Evolutionary conservation across 2,113 vertebrate species (phyloP).

Genomic region (Lophius piscatorius): DNA sequence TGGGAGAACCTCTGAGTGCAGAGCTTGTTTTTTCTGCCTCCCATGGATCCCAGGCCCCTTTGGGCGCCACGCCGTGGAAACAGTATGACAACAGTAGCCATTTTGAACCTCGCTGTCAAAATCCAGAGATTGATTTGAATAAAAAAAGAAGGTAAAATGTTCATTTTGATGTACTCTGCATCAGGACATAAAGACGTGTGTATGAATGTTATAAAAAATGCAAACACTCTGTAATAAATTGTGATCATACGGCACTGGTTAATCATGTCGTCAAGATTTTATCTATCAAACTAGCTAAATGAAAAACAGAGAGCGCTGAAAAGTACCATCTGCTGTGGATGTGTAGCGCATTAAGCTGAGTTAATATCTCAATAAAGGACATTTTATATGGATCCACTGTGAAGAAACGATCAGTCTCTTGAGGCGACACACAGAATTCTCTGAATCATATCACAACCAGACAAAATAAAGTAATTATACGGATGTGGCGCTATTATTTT

Average conservation of each 20-base stretch:
- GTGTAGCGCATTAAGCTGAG: too few relatives aligned
- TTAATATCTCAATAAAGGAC: too few relatives aligned
- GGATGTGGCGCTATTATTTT: too few relatives aligned
- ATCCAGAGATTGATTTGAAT: slow-evolving; percentile 6
- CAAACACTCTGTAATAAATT: too few relatives aligned
- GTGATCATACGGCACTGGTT: neutral
- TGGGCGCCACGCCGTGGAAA: slow-evolving; percentile 72
- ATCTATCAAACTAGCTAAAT: neutral
- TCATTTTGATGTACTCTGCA: neutral
- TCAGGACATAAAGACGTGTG: neutral
- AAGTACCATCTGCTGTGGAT: too few relatives aligned
- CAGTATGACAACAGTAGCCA: slow-evolving; percentile 60
- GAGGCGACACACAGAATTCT: too few relatives aligned
- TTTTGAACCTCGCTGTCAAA: slow-evolving; percentile 34
- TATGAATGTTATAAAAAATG: neutral
- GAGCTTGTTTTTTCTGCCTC: slow-evolving; percentile 71
- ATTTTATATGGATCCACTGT: too few relatives aligned
- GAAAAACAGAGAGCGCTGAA: neutral
- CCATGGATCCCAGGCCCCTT: slow-evolving; percentile 58
- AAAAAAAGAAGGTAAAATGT: slow-evolving; percentile 3
- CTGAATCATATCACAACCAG: too few relatives aligned
- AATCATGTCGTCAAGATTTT: neutral
- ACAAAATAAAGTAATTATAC: too few relatives aligned
- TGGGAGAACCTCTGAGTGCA: slow-evolving; percentile 51
- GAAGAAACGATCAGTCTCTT: too few relatives aligned